Evolutionary conservation across 2,797 vertebrate species (phyloP), one percentile per base, ranked within the genome.

Genomic region (Carduelis carduelis): DNA sequence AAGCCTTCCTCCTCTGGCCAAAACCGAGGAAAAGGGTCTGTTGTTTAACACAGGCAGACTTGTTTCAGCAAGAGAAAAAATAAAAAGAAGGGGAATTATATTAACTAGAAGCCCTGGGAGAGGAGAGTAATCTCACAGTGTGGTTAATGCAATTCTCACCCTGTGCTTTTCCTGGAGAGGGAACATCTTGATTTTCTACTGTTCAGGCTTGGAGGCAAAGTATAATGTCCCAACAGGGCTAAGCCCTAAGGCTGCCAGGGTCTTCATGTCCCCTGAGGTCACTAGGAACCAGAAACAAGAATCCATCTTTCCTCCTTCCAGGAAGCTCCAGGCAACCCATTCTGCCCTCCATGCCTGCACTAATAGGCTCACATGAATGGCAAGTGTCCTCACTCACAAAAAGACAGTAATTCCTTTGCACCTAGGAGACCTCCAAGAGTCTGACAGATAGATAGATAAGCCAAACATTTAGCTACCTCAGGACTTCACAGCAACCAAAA

Each of bases 21-120:
- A 95, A 95, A 91, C 44, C 0, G 4, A 91, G 95, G 90, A 96
- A 94, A 95, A 94, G 39, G 44, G 85, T 68, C 94, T 2, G 83
- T 94, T 96, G 97, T 97, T 95, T 94, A 96, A 96, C 92, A 93
- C 87, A 93, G 76, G 91, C 93, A 95, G 94, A 72, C 89, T 94
- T 94, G 89, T 86, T 96, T 93, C 95, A 93, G 90, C 47, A 83
- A 94, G 71, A 69, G 34, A 47, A 92, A 94, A 96, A 77, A 12
- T 34, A 72, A 95, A 94, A 90, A 92, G 23, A 87, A 81, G 50
- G 12, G 20, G 68, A 93, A 83, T 92, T 89, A 80, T 87, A 86
- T 87, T 94, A 92, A 87, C 90, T 90, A 83, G 64, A 95, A 85
- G 83, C 68, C 84, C 74, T 88, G 84, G 66, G 87, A 94, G 95